Percentiles rank a stretch among this genome's conserved stretches.
phyloP scores from a whole-genome alignment of 2,797 vertebrate species.

The Rhinichthys osculus region DNA sequence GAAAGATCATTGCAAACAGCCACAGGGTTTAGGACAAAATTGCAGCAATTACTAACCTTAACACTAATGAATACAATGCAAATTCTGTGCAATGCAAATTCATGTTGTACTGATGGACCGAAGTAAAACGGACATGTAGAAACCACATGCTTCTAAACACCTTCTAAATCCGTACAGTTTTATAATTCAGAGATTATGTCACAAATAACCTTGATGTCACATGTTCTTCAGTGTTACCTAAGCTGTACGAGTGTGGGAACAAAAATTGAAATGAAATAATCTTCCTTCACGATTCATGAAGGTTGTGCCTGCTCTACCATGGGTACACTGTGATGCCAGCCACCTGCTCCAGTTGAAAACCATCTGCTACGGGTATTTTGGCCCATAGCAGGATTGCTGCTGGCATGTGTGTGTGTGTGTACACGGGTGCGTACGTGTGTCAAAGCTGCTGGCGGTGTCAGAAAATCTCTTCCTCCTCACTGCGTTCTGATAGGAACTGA shows the following conservation, averaged over 20 bases:
- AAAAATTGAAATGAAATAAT: conserved; percentile 47
- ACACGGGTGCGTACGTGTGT: conserved; percentile 16
- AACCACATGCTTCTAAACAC: neutral
- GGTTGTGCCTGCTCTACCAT: conserved; percentile 53
- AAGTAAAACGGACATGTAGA: neutral
- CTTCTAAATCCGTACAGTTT: neutral
- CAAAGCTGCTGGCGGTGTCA: conserved; percentile 71
- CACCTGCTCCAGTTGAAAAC: conserved; percentile 74
- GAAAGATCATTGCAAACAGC: neutral
- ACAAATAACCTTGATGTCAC: conserved; percentile 39
- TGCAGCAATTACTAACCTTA: neutral
- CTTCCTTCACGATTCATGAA: conserved; percentile 57
- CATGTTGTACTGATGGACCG: neutral
- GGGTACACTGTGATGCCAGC: conserved; percentile 57
- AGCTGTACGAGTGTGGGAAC: conserved; percentile 12
- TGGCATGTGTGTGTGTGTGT: conserved; percentile 11
- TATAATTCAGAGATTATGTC: conserved; percentile 42
- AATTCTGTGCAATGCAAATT: neutral
- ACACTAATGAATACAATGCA: no score
- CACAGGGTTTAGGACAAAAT: neutral
- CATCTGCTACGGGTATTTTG: conserved; percentile 67
- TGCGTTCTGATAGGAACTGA: conserved; percentile 56
- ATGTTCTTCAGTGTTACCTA: conserved; percentile 34
- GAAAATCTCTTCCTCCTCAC: conserved; percentile 58
- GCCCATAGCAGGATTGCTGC: conserved; percentile 42